Conservation (phyloP, 53 echinoderm and acorn worm species). For the Holothuria leucospilota region DNA sequence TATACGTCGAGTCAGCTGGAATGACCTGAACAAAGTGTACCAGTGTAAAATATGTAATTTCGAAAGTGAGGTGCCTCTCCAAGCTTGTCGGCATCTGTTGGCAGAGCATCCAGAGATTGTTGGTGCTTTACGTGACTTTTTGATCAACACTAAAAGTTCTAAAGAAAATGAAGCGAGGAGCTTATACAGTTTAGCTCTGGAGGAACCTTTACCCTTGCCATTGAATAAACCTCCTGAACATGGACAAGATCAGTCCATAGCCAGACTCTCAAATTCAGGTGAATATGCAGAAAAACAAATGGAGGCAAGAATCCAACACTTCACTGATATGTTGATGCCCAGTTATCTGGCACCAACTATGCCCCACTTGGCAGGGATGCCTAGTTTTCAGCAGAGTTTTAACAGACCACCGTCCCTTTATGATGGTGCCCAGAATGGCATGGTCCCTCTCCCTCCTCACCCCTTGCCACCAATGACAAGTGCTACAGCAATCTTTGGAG, state of each 20-base stretch:
- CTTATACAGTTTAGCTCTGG: conserved; percentile 34
- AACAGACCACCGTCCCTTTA: conserved; percentile 23
- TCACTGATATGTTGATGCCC: conserved; percentile 39
- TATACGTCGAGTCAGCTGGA: conserved; percentile 42
- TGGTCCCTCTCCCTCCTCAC: conserved; percentile 41
- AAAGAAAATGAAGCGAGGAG: conserved; percentile 2
- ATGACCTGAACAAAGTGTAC: conserved; percentile 33
- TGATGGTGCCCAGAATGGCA: conserved; percentile 39
- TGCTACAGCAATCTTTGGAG: conserved; percentile 36
- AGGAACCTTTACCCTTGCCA: conserved; percentile 28
- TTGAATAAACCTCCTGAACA: conserved; percentile 7
- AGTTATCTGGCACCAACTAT: not conserved
- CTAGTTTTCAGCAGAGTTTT: conserved; percentile 45
- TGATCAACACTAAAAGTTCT: not conserved
- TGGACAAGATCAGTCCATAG: not conserved
- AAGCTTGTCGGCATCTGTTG: conserved; percentile 36
- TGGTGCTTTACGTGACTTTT: conserved; percentile 31
- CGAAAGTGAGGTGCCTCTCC: conserved; percentile 10
- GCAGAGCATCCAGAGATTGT: conserved; percentile 44
- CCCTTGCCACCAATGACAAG: conserved; percentile 10
- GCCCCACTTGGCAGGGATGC: conserved; percentile 27
- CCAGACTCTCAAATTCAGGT: not conserved
- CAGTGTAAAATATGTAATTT: conserved; percentile 42
- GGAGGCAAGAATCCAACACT: conserved; percentile 31
- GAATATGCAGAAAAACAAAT: not conserved